Percentiles rank a stretch among this genome's conserved stretches.
phyloP scores from a whole-genome alignment of 2,113 vertebrate species.

The Colius striatus region DNA sequence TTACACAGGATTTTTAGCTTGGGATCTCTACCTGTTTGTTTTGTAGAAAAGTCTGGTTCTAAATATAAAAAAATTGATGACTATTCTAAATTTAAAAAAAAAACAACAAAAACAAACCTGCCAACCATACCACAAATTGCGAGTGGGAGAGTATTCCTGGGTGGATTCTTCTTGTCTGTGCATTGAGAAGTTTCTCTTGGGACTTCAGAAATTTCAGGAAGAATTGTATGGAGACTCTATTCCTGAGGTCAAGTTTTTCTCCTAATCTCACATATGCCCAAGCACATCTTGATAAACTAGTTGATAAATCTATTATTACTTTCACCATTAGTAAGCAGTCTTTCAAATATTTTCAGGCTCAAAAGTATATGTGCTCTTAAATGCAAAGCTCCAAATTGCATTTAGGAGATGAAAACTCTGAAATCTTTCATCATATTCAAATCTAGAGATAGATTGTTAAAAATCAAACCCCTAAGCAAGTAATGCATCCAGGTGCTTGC shows the following conservation, averaged over 20 bases:
- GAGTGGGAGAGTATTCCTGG: neutral
- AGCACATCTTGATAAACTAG: neutral
- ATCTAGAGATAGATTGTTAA: neutral
- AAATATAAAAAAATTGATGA: neutral
- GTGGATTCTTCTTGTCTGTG: neutral
- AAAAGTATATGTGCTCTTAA: neutral
- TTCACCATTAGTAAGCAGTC: neutral
- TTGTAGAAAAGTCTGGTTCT: neutral
- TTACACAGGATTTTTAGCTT: neutral
- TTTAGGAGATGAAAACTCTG: neutral
- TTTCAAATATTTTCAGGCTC: neutral
- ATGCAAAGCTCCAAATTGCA: neutral
- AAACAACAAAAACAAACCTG: neutral
- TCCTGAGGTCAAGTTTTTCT: neutral
- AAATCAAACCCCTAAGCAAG: neutral
- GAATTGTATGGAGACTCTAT: neutral
- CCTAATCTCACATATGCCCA: neutral
- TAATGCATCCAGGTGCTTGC: neutral
- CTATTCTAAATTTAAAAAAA: neutral
- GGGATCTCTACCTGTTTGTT: neutral
- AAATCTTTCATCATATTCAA: neutral
- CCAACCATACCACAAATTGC: neutral
- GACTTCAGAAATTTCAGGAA: neutral
- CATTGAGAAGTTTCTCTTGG: neutral
- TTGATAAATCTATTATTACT: neutral